Base-by-base conservation (phyloP, 2,888 invertebrate genomes). In the Cheilosia soror region DNA sequence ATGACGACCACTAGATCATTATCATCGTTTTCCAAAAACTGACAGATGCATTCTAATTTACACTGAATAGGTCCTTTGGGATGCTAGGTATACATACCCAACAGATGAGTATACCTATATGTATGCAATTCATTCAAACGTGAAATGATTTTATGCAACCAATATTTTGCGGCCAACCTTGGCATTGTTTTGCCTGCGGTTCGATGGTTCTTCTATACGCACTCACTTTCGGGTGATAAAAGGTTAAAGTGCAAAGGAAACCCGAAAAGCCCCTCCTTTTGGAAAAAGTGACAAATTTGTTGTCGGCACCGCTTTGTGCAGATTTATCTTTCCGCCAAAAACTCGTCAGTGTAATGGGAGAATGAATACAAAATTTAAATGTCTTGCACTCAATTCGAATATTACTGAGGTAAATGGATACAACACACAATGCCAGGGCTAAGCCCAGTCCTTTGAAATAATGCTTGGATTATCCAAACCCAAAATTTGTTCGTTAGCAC, bases 11-110 rank as follows among this genome's bases (percentile, higher is more conserved):
- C 80, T 11, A 69, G 81, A 85, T 81, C 76, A 57, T 80, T 68
- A 85, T 85, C 80, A 76, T 80, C 15, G 49, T 55, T 66, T 84
- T 58, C 42, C 44, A 68, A 65, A 51, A 31, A 20, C 9, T 37
- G 85, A 68, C 81, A 85, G 81, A 81, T 81, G 85, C 66, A 75
- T 85, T 77, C 72, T 72, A 72, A 79, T 72, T 72, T 53, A 72
- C 65, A 72, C 33, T 33, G 71, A 71, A 71, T 58, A 65, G 53
- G 33, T 68, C 62, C 44, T 37, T 7, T 44, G 13, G 71, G 57
- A 69, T 37, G 25, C 15, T 49, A 40, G 25, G 42, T 11, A 7
- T 42, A 49, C 71, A 5, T 42, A 37, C 27, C 13, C 27, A 69
- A 42, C 51, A 1, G 2, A 49, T 49, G 4, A 0, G 2, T 25